Base-by-base conservation (phyloP, 1,140 invertebrate genomes). In the Spodoptera litura region DNA sequence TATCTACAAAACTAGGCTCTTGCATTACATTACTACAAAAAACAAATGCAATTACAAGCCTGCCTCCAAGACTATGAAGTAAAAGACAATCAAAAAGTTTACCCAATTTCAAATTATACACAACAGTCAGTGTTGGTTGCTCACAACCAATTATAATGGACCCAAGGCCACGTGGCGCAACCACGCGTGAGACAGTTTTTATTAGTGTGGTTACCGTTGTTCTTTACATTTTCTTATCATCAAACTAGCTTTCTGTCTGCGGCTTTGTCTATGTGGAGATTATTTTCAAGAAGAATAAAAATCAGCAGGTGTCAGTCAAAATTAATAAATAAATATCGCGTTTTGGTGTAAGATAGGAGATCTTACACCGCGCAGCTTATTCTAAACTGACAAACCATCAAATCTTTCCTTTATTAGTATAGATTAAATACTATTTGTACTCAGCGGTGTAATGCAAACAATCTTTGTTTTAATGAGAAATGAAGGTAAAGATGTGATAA, bases 71-170 rank as follows among this genome's bases (percentile, higher is more conserved):
- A 66, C 38, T 27, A 53, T 55, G 49, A 66, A 31, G 71, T 73
- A 73, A 73, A 44, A 73, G 55, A 73, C 56, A 73, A 73, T 73
- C 25, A 49, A 13, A 5, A n/a, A 11, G 20, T 35, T 73, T 73
- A 35, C 55, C 55, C 71, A 73, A 73, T 71, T 31, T 15, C 20
- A 27, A 27, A 6, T 73, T 20, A 51, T 59, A 38, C 49, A 11
- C 2, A 49, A 9, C 35, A 44, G 38, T 12, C 20, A 20, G 25
- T 35, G 70, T 75, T 53, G 25, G 25, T 75, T 75, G 56, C 35
- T 44, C 35, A 49, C 58, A 52, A 51, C 44, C 73, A 66, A 76
- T 76, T 64, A 66, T 25, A 76, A 76, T 61, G 38, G 20, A 76
- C 35, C 53, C 71, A 73, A 73, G 71, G 71, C 44, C 38, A 44